A percentile compares a stretch with the other conserved stretches of the same genome.
Evolutionary conservation across 2,113 vertebrate species (phyloP).

Genomic region (Tretioscincus oriximinensis): DNA sequence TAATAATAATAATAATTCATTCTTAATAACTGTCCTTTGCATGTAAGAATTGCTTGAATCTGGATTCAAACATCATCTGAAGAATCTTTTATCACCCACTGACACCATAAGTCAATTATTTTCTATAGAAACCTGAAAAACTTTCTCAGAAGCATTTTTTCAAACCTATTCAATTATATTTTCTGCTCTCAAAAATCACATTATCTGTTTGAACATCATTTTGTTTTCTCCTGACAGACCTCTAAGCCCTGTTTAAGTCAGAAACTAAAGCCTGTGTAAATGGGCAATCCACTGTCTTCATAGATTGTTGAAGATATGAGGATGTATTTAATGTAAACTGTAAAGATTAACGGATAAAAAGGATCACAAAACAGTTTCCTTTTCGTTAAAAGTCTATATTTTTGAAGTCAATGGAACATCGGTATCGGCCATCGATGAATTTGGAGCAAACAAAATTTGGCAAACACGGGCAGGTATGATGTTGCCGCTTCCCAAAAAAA

Average conservation of each 20-base stretch:
- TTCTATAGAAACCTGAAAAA: neutral
- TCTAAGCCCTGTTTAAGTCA: neutral
- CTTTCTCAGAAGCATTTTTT: neutral
- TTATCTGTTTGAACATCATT: neutral
- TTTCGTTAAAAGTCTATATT: slow-evolving; percentile 77
- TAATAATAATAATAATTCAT: too few species aligned
- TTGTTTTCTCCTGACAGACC: neutral
- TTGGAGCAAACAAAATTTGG: slow-evolving; percentile 79
- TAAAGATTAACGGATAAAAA: neutral
- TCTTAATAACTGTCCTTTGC: too few species aligned
- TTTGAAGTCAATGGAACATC: slow-evolving; percentile 84
- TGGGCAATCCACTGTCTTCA: neutral
- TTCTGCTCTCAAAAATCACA: neutral
- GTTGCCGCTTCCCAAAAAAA: slow-evolving; percentile 81
- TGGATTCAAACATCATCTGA: neutral
- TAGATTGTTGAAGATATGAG: too few species aligned
- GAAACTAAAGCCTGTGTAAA: neutral
- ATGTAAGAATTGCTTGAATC: neutral
- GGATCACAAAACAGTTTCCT: neutral
- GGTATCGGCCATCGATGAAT: slow-evolving; percentile 74
- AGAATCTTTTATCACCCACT: neutral
- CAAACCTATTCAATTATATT: neutral
- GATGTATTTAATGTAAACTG: neutral
- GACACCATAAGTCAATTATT: neutral
- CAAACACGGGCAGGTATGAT: slow-evolving; percentile 86